Evolutionary conservation across 2,797 vertebrate species (phyloP), one percentile per base, ranked within the genome.

Genomic region (Parotocinclus haroldoi): DNA sequence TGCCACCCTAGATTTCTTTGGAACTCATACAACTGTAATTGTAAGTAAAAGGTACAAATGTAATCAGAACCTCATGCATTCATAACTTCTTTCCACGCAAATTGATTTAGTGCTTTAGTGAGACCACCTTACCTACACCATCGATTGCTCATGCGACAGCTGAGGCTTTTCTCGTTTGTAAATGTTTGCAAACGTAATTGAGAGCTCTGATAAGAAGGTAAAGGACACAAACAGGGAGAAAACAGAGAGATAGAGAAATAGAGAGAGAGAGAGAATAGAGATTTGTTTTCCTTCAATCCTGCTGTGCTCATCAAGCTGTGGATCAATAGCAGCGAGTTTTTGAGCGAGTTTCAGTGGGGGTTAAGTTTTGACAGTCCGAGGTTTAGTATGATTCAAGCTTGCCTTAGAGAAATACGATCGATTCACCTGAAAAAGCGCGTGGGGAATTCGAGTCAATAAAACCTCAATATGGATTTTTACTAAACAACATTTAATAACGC

Each of bases 301-400:
- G 67, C 73, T 69, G 44, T 46, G 45, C 62, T 75, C 72, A 69
- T 76, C 73, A 82, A 68, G 71, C 63, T 37, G 45, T 40, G 46
- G 68, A 74, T 81, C 79, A 73, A 79, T 79, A 74, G 39, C 53
- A 48, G 60, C 7, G 73, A 74, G 71, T 79, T 65, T 76, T 70
- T 58, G 56, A 77, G 66, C 36, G 81, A 63, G 69, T 74, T 78
- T 77, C 75, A 74, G n/a, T n/a, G n/a, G n/a, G n/a, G n/a, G n/a
- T n/a, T n/a, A n/a, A n/a, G 76, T 76, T 81, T 67, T 76, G 79
- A 72, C 70, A 81, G 78, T 76, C 71, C 67, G 66, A 75, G 73
- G 71, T 76, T 78, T 76, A 72, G 67, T 76, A 76, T 75, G 72
- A 78, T 79, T 80, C 74, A 76, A 76, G 73, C 71, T 77, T 74